Evolutionary conservation across 1,140 invertebrate species (phyloP).

Genomic region (Hyles vespertilio): DNA sequence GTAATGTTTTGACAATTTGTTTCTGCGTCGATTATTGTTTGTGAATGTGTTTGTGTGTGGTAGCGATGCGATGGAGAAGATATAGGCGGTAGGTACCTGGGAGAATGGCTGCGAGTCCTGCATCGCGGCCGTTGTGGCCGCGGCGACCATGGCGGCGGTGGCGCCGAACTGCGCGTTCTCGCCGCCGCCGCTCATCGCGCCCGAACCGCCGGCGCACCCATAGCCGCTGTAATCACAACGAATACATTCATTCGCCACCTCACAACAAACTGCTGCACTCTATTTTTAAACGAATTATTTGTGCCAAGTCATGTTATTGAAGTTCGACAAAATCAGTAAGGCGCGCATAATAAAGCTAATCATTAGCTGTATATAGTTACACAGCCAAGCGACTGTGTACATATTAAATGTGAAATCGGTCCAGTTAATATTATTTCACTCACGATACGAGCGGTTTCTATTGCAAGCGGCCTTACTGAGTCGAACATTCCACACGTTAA

Average conservation of each 20-base stretch:
- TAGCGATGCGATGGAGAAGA: no score
- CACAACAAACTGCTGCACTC: no score
- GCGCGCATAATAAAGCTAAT: no score
- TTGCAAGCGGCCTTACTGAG: conserved; percentile 70
- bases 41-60: background rate
- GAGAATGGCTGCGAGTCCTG: conserved; percentile 75
- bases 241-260: no score
- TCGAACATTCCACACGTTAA: conserved; percentile 72
- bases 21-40: no score
- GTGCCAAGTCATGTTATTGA: no score
- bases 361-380: background rate
- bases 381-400: conserved; percentile 18
- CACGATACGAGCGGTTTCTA: conserved; percentile 71
- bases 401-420: conserved; percentile 57
- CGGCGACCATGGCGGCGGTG: conserved; percentile 73
- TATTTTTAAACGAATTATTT: no score
- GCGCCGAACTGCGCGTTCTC: conserved; percentile 73
- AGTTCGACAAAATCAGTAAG: no score
- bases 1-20: no score
- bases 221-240: conserved; percentile 54
- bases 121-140: conserved; percentile 72
- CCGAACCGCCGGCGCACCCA: conserved; percentile 72
- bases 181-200: conserved; percentile 75
- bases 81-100: conserved; percentile 49
- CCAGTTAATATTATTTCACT: conserved; percentile 62